Conservation (phyloP, 1,140 invertebrate species). For the Aphaenogaster ashmeadi region DNA sequence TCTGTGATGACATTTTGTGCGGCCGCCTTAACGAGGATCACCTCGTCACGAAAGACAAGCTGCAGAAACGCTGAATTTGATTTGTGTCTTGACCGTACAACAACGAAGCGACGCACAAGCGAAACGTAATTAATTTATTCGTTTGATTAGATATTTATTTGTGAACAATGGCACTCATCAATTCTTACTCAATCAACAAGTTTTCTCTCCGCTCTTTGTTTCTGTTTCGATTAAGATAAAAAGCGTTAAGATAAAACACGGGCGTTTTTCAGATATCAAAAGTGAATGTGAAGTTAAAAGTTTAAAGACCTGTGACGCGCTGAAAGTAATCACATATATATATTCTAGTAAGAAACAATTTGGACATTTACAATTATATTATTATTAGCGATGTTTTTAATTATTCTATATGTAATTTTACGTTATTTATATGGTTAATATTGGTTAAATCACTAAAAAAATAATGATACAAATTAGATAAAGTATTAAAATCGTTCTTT, state of each 20-base stretch:
- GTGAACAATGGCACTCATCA: not conserved
- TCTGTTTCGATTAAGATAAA: slow-evolving; percentile 6
- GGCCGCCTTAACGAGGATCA: slow-evolving; percentile 8
- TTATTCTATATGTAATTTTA: not conserved
- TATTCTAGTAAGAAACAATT: not conserved
- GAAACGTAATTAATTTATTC: slow-evolving; percentile 1
- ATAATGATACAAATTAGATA: slow-evolving; percentile 2
- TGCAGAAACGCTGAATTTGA: not conserved
- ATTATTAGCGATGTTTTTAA: not conserved
- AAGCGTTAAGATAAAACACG: not conserved
- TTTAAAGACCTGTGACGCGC: not conserved
- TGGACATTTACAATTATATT: not conserved
- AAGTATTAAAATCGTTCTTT: not conserved
- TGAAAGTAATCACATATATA: not conserved
- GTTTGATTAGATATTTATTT: not conserved
- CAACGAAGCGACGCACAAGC: not conserved
- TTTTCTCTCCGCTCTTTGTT: not conserved
- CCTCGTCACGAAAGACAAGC: not conserved
- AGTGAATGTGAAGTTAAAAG: slow-evolving; percentile 13
- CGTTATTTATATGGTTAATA: not conserved
- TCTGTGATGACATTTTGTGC: slow-evolving; percentile 27
- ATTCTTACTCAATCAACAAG: not conserved
- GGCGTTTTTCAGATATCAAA: not conserved
- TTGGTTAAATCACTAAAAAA: not conserved
- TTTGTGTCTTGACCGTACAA: not conserved